Base-by-base conservation (phyloP, 1,140 invertebrate species). In the Brachionus manjavacas region DNA sequence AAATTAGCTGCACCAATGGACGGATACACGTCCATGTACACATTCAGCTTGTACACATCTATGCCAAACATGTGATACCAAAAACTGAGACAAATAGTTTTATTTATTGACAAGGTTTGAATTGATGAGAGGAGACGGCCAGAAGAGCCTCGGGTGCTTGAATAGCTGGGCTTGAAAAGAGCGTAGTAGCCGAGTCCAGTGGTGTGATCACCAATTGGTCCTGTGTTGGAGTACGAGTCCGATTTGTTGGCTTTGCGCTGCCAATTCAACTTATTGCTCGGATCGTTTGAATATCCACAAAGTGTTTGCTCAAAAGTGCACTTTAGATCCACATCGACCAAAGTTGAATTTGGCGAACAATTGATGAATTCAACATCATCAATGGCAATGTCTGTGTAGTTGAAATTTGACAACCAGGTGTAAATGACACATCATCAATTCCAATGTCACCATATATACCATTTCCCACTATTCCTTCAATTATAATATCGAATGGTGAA, bases 241-340 rank as follows among this genome's bases (percentile, higher is more conserved):
- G 92, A 90, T 0, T 91, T 68, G 9, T 84, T 86, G 4, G 20
- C 91, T 85, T 93, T 93, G 16, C 92, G 90, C 11, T 85, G 90
- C 94, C 94, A 95, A 86, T 94, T 93, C 86, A 94, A 94, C 86
- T 94, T 92, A 86, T 94, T 93, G 1, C 90, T 90, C 0, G 91
- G 90, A 86, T 94, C 93, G 81, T 93, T 92, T 4, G 88, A 91
- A 93, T 93, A 94, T 31, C 92, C 93, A 84, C 93, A 94, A 0
- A 94, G 52, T 60, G 31, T 68, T 66, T 20, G 25, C 20, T 87
- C 86, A 70, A 85, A 86, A 28, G 70, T 85, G 78, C 86, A 87
- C 39, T 86, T 85, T 6, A 85, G 14, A 39, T 16, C 31, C 46
- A 35, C 46, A 23, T 84, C 66, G 3, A 14, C 43, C 4, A 84